Evolutionary conservation across 2,797 vertebrate genomes (phyloP).

Genomic region (Mus caroli): DNA sequence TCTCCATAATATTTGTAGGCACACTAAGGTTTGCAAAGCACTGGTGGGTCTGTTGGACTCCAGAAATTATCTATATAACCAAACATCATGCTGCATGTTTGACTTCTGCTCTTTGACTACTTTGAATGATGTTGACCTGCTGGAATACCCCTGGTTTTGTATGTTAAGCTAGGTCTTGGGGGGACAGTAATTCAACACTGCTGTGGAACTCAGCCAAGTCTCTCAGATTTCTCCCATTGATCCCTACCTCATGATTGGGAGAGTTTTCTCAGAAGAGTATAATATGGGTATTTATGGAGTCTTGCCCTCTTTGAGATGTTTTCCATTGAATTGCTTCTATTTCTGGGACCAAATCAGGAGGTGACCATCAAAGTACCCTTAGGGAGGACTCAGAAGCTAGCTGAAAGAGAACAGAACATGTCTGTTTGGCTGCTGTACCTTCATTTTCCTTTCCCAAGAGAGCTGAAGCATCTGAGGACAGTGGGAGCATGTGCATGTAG

Average conservation of each 20-base stretch:
- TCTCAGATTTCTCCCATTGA: not conserved
- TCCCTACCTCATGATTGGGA: not conserved
- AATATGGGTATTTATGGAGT: not conserved
- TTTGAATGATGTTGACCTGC: not conserved
- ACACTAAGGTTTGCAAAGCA: not conserved
- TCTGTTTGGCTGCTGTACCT: not conserved
- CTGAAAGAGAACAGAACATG: constrained; percentile 21
- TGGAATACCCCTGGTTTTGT: not conserved
- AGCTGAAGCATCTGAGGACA: not conserved
- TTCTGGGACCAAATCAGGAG: constrained; percentile 37
- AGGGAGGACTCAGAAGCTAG: not conserved
- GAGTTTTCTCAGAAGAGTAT: not conserved
- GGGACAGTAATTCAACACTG: not conserved
- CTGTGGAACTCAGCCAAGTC: not conserved
- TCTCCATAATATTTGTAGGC: not conserved
- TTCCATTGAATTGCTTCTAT: not conserved
- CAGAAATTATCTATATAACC: not conserved
- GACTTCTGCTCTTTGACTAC: not conserved
- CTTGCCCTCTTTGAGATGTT: not conserved
- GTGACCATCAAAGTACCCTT: not conserved
- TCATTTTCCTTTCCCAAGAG: not conserved
- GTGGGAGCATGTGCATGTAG: not conserved
- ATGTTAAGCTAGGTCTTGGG: not conserved
- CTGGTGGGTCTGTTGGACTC: not conserved
- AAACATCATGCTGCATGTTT: not conserved